Evolutionary conservation across 2,113 vertebrate species (phyloP).

Genomic region (Todiramphus saurophagus): DNA sequence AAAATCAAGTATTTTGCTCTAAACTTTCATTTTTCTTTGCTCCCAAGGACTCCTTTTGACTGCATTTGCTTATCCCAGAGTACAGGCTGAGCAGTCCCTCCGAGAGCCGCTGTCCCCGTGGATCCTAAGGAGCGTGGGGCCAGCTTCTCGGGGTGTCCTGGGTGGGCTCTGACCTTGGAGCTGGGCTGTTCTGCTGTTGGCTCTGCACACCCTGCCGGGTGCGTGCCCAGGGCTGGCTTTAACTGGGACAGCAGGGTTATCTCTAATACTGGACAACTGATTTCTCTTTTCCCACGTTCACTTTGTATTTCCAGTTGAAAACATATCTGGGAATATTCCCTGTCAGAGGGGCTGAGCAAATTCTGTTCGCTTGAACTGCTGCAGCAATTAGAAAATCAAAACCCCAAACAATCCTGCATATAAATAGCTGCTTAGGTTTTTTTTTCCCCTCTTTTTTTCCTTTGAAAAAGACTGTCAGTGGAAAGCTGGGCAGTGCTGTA

Average conservation of each 20-base stretch:
- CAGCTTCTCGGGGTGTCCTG: not conserved
- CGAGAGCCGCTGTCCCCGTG: not conserved
- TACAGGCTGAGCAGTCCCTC: rapidly evolving
- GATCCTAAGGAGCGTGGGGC: not conserved
- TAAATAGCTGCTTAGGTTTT: not conserved
- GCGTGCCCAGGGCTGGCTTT: not conserved
- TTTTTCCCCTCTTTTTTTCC: not conserved
- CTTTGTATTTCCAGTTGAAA: not conserved
- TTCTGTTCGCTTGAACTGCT: not conserved
- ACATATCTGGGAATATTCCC: not conserved
- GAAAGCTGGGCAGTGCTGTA: rapidly evolving
- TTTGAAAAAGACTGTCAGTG: not conserved
- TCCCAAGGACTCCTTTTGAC: not conserved
- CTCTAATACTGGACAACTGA: too few relatives aligned
- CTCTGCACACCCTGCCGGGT: not conserved
- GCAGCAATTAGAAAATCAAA: not conserved
- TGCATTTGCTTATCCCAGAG: not conserved
- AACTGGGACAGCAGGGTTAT: not conserved
- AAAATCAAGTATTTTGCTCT: not conserved
- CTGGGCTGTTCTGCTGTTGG: not conserved
- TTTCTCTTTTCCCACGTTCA: not conserved
- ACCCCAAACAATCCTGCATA: not conserved
- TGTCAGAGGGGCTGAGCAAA: not conserved
- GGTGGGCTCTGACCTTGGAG: not conserved
- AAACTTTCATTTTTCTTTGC: not conserved